Evolutionary conservation across 2,797 vertebrate species (phyloP).

Genomic region (Borostomias antarcticus): DNA sequence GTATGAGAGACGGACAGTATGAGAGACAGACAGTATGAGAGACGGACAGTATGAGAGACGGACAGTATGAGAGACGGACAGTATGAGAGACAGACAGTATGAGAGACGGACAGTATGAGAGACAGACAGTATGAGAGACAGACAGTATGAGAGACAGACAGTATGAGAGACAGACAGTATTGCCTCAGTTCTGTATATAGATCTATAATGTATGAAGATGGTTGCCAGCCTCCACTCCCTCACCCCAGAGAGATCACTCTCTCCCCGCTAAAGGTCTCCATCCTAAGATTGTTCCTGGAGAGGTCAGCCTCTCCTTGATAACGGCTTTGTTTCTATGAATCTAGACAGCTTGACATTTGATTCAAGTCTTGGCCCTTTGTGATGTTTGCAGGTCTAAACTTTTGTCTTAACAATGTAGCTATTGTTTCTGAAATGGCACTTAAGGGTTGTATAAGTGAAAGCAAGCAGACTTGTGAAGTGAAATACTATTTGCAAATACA

Average conservation of each 20-base stretch:
- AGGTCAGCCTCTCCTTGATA: slow-evolving; percentile 6
- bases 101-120: slow-evolving; percentile 24
- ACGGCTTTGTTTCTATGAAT: slow-evolving; percentile 14
- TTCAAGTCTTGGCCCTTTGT: slow-evolving; percentile 51
- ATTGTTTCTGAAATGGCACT: slow-evolving; percentile 6
- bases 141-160: slow-evolving; percentile 18
- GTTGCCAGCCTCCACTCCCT: slow-evolving; percentile 2
- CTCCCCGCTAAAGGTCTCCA: slow-evolving; percentile 22
- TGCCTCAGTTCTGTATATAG: slow-evolving; percentile 22
- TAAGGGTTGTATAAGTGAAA: background rate
- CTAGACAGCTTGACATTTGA: slow-evolving; percentile 58
- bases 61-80: slow-evolving; percentile 19
- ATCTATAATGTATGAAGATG: slow-evolving; percentile 15
- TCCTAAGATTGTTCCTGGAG: slow-evolving; percentile 31
- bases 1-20: too few relatives aligned
- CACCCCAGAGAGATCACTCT: slow-evolving; percentile 20
- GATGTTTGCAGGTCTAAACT: slow-evolving; percentile 12
- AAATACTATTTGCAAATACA: background rate
- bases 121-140: slow-evolving; percentile 17
- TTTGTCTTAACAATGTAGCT: slow-evolving; percentile 24
- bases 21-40: slow-evolving; percentile 18
- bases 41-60: too few relatives aligned
- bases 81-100: slow-evolving; percentile 18
- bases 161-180: slow-evolving; percentile 17
- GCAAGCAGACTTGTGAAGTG: background rate